Evolutionary conservation across 2,888 invertebrate genomes (phyloP).

Genomic region (Charanyca ferruginea): DNA sequence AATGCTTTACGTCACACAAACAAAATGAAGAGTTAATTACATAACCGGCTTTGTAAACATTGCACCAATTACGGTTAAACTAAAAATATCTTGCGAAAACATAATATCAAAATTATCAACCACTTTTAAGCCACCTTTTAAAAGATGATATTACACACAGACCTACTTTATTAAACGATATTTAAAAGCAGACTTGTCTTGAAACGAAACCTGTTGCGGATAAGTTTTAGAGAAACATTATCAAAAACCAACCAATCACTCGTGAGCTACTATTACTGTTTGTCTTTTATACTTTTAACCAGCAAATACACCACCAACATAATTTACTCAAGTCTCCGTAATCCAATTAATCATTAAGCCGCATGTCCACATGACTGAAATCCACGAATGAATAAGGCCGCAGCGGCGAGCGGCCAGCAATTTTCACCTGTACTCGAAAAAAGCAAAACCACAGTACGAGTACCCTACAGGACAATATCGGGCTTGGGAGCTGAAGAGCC

Average conservation of each 20-base stretch:
- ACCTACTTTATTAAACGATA: not conserved
- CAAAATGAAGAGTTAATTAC: slow-evolving; percentile 40
- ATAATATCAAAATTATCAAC: not conserved
- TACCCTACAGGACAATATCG: slow-evolving; percentile 71
- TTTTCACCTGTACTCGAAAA: slow-evolving; percentile 70
- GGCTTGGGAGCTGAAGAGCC: slow-evolving; percentile 64
- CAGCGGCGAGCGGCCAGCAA: slow-evolving; percentile 64
- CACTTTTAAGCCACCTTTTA: not conserved
- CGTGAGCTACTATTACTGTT: slow-evolving; percentile 1
- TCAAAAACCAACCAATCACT: not conserved
- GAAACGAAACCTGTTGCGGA: not conserved
- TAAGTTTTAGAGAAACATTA: not conserved
- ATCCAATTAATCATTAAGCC: slow-evolving; percentile 63
- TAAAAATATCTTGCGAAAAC: not conserved
- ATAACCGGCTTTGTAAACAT: slow-evolving; percentile 17
- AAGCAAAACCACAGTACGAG: slow-evolving; percentile 62
- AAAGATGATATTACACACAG: not conserved
- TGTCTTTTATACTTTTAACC: not conserved
- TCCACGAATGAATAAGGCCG: slow-evolving; percentile 67
- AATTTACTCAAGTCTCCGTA: slow-evolving; percentile 34
- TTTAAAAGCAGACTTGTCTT: no score
- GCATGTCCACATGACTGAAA: slow-evolving; percentile 63
- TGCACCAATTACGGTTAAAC: not conserved
- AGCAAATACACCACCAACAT: slow-evolving; percentile 21
- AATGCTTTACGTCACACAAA: slow-evolving; percentile 24